phyloP scores from a whole-genome alignment of 2,797 vertebrate species.

The Leucoraja ocellata region DNA sequence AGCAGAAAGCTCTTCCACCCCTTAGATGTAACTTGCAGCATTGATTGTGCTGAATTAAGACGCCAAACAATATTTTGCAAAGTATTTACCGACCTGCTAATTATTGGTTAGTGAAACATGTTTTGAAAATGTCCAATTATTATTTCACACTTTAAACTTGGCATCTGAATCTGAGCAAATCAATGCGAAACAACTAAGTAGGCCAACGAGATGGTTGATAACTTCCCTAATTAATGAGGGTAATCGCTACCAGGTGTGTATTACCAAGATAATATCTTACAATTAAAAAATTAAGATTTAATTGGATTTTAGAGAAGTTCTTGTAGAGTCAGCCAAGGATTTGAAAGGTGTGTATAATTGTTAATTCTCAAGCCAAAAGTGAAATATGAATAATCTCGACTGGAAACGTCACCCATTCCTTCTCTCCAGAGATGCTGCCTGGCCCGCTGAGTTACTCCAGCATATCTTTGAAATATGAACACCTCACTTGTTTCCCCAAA shows the following conservation, averaged over 20 bases:
- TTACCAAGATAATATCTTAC: background rate
- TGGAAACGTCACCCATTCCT: too few species aligned
- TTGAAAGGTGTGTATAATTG: background rate
- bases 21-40: background rate
- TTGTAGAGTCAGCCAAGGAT: background rate
- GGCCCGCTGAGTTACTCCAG: too few species aligned
- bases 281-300: background rate
- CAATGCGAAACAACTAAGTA: background rate
- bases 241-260: background rate
- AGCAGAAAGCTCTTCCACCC: background rate
- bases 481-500: background rate
- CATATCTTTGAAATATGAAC: background rate
- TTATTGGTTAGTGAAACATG: background rate
- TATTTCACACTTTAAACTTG: background rate
- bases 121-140: slow-evolving; percentile 1
- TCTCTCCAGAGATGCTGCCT: too few species aligned
- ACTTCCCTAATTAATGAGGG: background rate
- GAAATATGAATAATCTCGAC: background rate
- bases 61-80: background rate
- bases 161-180: background rate
- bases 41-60: background rate
- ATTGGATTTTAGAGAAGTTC: background rate
- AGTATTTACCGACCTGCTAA: background rate
- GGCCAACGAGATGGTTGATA: background rate
- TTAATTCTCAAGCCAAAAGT: background rate